phyloP scores from a whole-genome alignment of 2,113 vertebrate genomes.

The Thalassoma bifasciatum region DNA sequence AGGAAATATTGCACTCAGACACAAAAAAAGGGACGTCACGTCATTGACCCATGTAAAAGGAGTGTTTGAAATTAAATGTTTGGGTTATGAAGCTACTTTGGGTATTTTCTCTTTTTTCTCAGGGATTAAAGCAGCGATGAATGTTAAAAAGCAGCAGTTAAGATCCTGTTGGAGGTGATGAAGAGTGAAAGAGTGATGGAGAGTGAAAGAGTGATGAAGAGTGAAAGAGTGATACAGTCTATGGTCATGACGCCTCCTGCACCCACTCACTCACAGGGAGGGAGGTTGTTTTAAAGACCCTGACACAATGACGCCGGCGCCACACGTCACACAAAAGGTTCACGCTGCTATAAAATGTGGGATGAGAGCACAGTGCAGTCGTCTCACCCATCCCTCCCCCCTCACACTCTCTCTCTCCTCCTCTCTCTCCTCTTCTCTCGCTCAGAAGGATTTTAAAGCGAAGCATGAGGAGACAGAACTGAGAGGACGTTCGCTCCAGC shows the following conservation, averaged over 20 bases:
- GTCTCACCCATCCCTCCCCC: slow-evolving; percentile 52
- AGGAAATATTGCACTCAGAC: no score
- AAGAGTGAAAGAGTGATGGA: no score
- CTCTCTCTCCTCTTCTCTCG: slow-evolving; percentile 35
- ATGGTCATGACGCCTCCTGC: no score
- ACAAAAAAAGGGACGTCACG: no score
- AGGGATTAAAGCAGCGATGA: slow-evolving; percentile 69
- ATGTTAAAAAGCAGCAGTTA: slow-evolving; percentile 71
- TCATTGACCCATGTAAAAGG: no score
- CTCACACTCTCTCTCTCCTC: slow-evolving; percentile 22
- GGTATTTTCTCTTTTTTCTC: no score
- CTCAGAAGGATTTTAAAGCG: slow-evolving; percentile 48
- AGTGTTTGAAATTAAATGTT: no score
- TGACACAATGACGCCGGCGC: slow-evolving; percentile 71
- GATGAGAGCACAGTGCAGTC: slow-evolving; percentile 65
- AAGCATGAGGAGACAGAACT: slow-evolving; percentile 65
- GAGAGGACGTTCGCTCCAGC: slow-evolving; percentile 53
- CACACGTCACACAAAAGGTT: slow-evolving; percentile 88
- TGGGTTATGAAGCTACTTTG: no score
- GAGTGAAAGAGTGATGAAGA: no score
- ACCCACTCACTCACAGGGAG: no score
- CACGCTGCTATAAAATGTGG: slow-evolving; percentile 87
- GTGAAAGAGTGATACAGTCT: no score
- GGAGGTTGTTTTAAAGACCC: slow-evolving; percentile 27
- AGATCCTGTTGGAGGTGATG: slow-evolving; percentile 32